These are phyloP conservation scores for Sebastes hopkinsi DNA, from an alignment of 2,797 vertebrate species.

Conservation along the genomic window DNA sequence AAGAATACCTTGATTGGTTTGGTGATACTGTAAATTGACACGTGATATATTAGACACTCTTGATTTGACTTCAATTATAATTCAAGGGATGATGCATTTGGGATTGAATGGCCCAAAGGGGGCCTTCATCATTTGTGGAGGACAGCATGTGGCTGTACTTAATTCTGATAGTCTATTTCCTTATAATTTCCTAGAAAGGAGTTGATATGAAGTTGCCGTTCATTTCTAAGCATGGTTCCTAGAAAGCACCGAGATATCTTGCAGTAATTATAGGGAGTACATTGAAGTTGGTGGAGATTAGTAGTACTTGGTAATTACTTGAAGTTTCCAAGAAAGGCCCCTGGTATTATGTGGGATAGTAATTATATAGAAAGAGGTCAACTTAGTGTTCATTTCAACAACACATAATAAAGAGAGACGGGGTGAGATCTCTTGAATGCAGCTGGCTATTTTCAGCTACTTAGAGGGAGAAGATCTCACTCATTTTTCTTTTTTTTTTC, in stretches of 20 bases:
- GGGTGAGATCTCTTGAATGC: background rate
- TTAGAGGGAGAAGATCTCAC: background rate
- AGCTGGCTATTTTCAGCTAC: background rate
- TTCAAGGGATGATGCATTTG: background rate
- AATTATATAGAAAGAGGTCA: constrained; percentile 32
- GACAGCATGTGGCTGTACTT: background rate
- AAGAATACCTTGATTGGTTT: background rate
- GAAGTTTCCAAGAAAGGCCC: constrained; percentile 6
- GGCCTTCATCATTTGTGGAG: background rate
- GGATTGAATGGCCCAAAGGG: background rate
- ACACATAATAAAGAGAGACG: constrained; percentile 3
- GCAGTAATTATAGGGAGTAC: constrained; percentile 2
- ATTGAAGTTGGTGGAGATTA: constrained; percentile 9
- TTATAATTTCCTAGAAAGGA: background rate
- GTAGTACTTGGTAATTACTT: constrained; percentile 5
- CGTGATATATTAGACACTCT: background rate
- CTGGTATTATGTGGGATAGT: constrained; percentile 9
- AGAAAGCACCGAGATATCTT: background rate
- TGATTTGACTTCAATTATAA: background rate
- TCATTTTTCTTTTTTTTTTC: background rate
- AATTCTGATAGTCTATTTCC: constrained; percentile 2
- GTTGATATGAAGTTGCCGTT: background rate
- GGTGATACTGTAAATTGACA: background rate
- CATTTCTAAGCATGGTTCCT: background rate
- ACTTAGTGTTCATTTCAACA: constrained; percentile 8